Base-by-base conservation (phyloP, 2,888 invertebrate species). In the Erpobdella octoculata region DNA sequence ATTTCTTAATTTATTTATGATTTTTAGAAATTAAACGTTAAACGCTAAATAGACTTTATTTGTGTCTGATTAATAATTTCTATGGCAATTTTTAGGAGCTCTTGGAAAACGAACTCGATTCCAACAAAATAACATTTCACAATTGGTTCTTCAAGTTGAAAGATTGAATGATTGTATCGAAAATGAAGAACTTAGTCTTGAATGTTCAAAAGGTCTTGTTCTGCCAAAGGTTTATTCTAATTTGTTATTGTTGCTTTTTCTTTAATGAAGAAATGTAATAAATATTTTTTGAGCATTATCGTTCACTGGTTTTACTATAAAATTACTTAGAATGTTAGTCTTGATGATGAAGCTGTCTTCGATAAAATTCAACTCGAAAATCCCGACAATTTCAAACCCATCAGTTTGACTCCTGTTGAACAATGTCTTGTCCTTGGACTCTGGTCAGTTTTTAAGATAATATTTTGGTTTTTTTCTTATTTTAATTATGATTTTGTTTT, bases 21-120 rank as follows among this genome's bases (percentile, higher is more conserved):
- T n/a, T n/a, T n/a, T n/a, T n/a, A n/a, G n/a, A n/a, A n/a, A n/a
- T n/a, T n/a, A n/a, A n/a, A n/a, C n/a, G n/a, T n/a, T n/a, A n/a
- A n/a, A n/a, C n/a, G n/a, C n/a, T n/a, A n/a, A n/a, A n/a, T n/a
- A n/a, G n/a, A n/a, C n/a, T n/a, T n/a, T n/a, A n/a, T n/a, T n/a
- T n/a, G 79, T 66, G 58, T 37, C 36, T 41, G 21, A 21, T 35
- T 36, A 21, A 12, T 35, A 9, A 33, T 2, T 15, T 1, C 5
- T 8, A 5, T 65, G n/a, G 2, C 38, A 21, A 41, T 37, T 31
- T 1, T 53, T 76, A 80, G 85, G 93, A 76, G 88, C 90, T 41
- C 84, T 96, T 76, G 96, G 96, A 0, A 90, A 91, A 81, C 87
- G 96, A 74, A 97, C 97, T 9, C 90, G 89, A 78, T 93, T 88